These are phyloP conservation scores for Stichopus horrens DNA, from an alignment of 53 echinoderm and acorn worm species.

Conservation along the genomic window DNA sequence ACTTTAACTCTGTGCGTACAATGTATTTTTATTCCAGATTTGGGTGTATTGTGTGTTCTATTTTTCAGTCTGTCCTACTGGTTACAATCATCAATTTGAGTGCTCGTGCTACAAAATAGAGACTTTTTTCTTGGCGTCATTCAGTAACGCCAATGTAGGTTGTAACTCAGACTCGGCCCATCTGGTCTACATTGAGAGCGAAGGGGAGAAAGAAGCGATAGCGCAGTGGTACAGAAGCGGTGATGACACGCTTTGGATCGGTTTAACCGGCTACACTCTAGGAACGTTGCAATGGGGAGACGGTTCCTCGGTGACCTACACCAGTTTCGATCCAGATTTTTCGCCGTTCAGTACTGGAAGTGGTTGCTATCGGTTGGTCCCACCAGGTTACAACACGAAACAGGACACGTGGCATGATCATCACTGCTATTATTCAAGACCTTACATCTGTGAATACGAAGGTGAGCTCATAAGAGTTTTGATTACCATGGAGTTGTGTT, in stretches of 20 bases:
- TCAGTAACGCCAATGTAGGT: neutral
- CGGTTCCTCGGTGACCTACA: neutral
- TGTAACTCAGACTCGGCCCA: neutral
- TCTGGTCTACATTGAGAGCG: neutral
- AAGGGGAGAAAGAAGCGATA: constrained; percentile 6
- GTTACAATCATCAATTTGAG: neutral
- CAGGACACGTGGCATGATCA: constrained; percentile 6
- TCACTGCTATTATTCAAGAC: neutral
- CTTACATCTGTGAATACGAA: constrained; percentile 18
- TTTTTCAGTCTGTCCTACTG: neutral
- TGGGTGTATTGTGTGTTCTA: neutral
- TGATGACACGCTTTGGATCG: neutral
- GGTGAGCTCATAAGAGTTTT: neutral
- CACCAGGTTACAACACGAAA: neutral
- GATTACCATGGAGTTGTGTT: neutral
- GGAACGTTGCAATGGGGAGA: neutral
- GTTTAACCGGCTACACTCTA: neutral
- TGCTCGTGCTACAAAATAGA: constrained; percentile 19
- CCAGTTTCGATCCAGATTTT: neutral
- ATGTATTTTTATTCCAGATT: neutral
- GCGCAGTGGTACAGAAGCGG: neutral
- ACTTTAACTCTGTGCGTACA: neutral
- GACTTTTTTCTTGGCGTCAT: neutral
- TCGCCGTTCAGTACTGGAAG: neutral
- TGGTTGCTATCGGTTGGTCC: neutral